Percentiles rank a stretch among this genome's conserved stretches.
phyloP scores from a whole-genome alignment of 2,113 vertebrate species.

The Daphoenositta chrysoptera region DNA sequence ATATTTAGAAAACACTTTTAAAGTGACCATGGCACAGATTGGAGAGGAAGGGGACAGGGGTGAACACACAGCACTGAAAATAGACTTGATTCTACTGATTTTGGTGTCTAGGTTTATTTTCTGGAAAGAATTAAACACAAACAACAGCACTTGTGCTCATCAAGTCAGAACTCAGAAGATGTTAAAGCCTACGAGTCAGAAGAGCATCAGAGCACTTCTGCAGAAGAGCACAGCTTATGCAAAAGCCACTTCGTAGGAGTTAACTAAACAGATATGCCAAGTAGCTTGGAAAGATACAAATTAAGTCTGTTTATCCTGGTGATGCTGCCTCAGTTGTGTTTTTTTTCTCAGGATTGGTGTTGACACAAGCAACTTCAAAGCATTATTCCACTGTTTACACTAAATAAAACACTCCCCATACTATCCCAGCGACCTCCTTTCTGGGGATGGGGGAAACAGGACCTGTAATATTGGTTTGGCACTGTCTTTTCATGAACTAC shows the following conservation, averaged over 20 bases:
- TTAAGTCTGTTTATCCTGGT: constrained; percentile 1
- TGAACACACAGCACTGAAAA: not conserved
- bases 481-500: not conserved
- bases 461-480: not conserved
- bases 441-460: not conserved
- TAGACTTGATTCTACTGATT: not conserved
- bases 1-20: not conserved
- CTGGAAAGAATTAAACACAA: not conserved
- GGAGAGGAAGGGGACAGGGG: rapidly evolving
- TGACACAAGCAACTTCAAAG: constrained; percentile 63
- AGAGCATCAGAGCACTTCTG: not conserved
- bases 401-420: constrained; percentile 43
- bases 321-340: not conserved
- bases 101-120: not conserved
- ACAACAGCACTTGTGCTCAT: not conserved
- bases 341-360: not conserved
- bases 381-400: constrained; percentile 27
- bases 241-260: not conserved
- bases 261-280: not conserved
- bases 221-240: not conserved
- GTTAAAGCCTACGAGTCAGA: not conserved
- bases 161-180: not conserved
- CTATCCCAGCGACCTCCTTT: constrained; percentile 8
- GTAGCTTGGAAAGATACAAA: constrained; percentile 1
- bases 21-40: not conserved